phyloP scores from a whole-genome alignment of 2,113 vertebrate species.

The Mastomys coucha region DNA sequence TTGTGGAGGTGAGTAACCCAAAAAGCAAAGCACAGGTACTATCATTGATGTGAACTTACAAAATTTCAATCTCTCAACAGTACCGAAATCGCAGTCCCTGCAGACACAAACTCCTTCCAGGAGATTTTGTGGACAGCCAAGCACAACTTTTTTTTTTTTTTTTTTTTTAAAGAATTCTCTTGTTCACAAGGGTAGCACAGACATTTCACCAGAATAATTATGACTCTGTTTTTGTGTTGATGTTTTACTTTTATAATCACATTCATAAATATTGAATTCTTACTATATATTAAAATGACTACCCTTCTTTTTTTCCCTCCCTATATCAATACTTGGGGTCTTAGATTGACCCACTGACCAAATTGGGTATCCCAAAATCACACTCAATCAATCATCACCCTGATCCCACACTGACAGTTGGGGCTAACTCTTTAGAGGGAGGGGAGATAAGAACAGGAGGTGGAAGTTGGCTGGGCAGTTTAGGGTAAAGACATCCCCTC shows the following conservation, averaged over 20 bases:
- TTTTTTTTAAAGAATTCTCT: neutral
- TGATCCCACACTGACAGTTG: neutral
- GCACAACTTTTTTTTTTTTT: too few species aligned
- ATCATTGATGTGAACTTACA: neutral
- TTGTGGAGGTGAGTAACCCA: neutral
- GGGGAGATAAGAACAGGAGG: neutral
- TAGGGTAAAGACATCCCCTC: neutral
- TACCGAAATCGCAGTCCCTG: neutral
- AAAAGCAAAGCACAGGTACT: neutral
- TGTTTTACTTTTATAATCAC: constrained; percentile 23
- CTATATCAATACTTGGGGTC: neutral
- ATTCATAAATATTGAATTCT: constrained; percentile 29
- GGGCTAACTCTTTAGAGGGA: neutral
- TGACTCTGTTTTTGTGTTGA: neutral
- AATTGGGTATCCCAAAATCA: neutral
- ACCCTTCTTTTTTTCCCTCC: neutral
- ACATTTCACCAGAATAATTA: neutral
- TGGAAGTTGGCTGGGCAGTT: neutral
- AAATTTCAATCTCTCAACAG: neutral
- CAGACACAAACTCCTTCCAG: neutral
- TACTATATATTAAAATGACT: neutral
- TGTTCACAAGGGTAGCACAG: neutral
- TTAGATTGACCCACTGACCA: neutral
- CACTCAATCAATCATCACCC: neutral
- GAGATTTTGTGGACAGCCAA: neutral